Evolutionary conservation across 2,888 invertebrate genomes (phyloP), one percentile per base, ranked within the genome.

Genomic region (Galerucella pusilla): DNA sequence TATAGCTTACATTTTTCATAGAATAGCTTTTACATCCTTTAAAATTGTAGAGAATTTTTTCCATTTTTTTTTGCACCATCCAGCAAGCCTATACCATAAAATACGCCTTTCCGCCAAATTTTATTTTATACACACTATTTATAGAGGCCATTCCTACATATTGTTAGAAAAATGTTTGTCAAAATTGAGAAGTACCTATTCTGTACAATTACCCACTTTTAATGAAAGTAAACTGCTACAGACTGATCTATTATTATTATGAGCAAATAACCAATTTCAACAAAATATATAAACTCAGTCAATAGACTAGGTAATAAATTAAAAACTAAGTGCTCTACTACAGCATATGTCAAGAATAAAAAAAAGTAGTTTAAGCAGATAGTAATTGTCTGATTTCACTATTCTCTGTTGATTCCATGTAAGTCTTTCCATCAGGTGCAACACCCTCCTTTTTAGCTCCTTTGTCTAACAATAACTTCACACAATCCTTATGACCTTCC

Each of bases 401-500:
- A 85, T 94, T 96, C 87, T 97, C 97, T 49, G 97, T 97, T 74
- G 95, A 95, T 84, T 97, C 96, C 76, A 95, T 86, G 88, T 97
- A 97, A 81, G 92, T 92, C 78, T 91, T 93, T 12, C 97, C 97
- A 88, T 97, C 96, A 71, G 97, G 97, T 70, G 97, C 94, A 81
- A 91, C 91, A 7, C 96, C 97, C 85, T 90, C 90, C 88, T 93
- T 96, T 75, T 91, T 91, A 71, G 96, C 96, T 82, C 96, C 96
- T 90, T 95, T 94, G 88, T 94, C 92, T 77, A 98, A 86, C 81
- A 99, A 90, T 79, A 96, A 89, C 88, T 95, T 93, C 12, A 98
- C 98, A 89, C 97, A 97, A 77, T 94, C 93, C 70, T 94, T 94
- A 86, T 98, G 98, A 35, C 97, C 97, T 89, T 99, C 98, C 96